Base-by-base conservation (phyloP, 1,140 invertebrate genomes). In the Scaptodrosophila lebanonensis region DNA sequence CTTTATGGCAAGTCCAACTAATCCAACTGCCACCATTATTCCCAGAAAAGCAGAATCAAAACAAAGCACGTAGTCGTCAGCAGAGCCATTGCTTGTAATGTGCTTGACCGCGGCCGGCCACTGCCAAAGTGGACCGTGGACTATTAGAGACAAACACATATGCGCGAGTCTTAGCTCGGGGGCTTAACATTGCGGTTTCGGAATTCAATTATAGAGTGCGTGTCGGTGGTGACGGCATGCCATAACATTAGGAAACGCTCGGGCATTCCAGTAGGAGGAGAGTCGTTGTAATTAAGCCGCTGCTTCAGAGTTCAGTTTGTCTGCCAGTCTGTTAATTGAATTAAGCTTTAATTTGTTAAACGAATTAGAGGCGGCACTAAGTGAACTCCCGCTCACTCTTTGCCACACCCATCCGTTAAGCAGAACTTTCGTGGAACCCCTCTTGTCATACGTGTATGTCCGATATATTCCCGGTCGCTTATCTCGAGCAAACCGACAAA, bases 341-440 rank as follows among this genome's bases (percentile, higher is more conserved):
- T 79, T 79, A 73, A 82, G 53, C 66, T 72, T 77, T 77, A 73
- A 82, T 77, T 79, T 68, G 61, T 48, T 36, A 58, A 65, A 57
- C 40, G 49, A 64, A 79, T 73, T 79, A 73, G 62, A 49, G 53
- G 52, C 4, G 8, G 22, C 22, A 25, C 8, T 25, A 4, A 3
- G 22, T 25, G n/a, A n/a, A n/a, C n/a, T n/a, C n/a, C n/a, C n/a
- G n/a, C n/a, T n/a, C n/a, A n/a, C n/a, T n/a, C n/a, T n/a, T n/a
- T n/a, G n/a, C 20, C 7, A 43, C 29, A 22, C 33, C 25, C 44
- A 39, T 36, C 32, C 36, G 29, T 29, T 13, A 36, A 38, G 36
- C 29, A 33, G 36, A n/a, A n/a, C n/a, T n/a, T n/a, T n/a, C n/a
- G n/a, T n/a, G n/a, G n/a, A n/a, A n/a, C n/a, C n/a, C n/a, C n/a